Evolutionary conservation across 2,888 invertebrate species (phyloP), one percentile per base, ranked within the genome.

Genomic region (Drosophila greeni): DNA sequence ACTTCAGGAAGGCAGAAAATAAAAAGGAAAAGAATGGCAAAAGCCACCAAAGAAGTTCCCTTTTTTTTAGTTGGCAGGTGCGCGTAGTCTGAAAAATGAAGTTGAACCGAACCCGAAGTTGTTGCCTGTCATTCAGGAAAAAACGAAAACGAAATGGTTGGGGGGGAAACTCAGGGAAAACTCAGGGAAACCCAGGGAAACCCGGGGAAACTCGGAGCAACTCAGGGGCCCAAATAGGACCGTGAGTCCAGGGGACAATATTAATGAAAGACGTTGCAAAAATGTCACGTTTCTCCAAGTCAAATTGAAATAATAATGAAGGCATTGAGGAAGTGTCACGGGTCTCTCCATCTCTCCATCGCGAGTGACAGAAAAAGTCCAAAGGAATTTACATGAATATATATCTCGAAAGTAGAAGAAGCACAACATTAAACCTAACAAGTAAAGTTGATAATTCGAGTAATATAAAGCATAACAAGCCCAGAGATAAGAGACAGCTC

Each of bases 261-360:
- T 78, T 82, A 78, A 78, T 78, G 78, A 78, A 78, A 77, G 66
- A 75, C 78, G 73, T 75, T 81, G 81, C 81, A 80, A 77, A 82
- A 78, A 78, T 77, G 78, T 78, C 78, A 78, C 78, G 78, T 78
- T 83, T 67, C 75, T 57, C 66, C 60, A 42, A 60, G 53, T 68
- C 69, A 67, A 67, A 77, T 72, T 82, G 76, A 76, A 82, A 81
- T 82, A 66, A 82, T 82, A 76, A 77, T 77, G 62, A 76, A 73
- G 64, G 56, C 59, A 67, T 67, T 67, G 67, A 67, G 69, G 67
- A 68, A 69, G 60, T 67, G 69, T 67, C 67, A 69, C 69, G 69
- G 52, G n/a, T n/a, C n/a, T n/a, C n/a, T n/a, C n/a, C n/a, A 34
- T 11, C 34, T 36, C 16, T 16, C 9, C 24, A 23, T 24, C n/a